phyloP scores from a whole-genome alignment of 2,113 vertebrate genomes.

The Ranitomeya imitator region DNA sequence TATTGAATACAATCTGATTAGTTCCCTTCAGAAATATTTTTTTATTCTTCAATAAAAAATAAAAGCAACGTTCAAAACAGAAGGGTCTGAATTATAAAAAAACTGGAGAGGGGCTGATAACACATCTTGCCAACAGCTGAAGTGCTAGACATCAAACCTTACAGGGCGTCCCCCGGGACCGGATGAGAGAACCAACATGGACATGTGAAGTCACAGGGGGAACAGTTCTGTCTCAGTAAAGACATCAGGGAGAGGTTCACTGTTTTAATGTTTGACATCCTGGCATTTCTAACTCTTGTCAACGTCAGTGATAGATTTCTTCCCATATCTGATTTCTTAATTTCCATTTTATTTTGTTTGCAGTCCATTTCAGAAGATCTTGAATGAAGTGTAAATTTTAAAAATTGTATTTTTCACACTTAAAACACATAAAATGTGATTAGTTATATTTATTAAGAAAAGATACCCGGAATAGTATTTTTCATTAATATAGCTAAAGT shows the following conservation, averaged over 20 bases:
- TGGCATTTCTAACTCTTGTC: conserved; percentile 14
- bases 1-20: neutral
- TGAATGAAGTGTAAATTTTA: neutral
- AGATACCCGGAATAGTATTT: too few species aligned
- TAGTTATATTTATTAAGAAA: too few species aligned
- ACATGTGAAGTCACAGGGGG: conserved; percentile 8
- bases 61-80: neutral
- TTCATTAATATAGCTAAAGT: too few species aligned
- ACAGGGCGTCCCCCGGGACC: neutral
- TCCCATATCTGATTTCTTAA: conserved; percentile 28
- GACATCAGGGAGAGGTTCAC: conserved; percentile 31
- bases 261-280: conserved; percentile 29
- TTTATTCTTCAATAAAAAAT: neutral
- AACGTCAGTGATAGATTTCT: conserved; percentile 24
- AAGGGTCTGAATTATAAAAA: neutral
- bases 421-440: too few species aligned
- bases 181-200: conserved; percentile 24
- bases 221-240: conserved; percentile 36
- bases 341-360: neutral
- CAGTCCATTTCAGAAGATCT: neutral
- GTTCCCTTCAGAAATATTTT: neutral
- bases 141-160: conserved; percentile 11
- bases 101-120: neutral
- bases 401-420: too few species aligned
- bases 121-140: neutral